Conservation (phyloP, 2,797 vertebrate genomes). For the Brotula barbata region DNA sequence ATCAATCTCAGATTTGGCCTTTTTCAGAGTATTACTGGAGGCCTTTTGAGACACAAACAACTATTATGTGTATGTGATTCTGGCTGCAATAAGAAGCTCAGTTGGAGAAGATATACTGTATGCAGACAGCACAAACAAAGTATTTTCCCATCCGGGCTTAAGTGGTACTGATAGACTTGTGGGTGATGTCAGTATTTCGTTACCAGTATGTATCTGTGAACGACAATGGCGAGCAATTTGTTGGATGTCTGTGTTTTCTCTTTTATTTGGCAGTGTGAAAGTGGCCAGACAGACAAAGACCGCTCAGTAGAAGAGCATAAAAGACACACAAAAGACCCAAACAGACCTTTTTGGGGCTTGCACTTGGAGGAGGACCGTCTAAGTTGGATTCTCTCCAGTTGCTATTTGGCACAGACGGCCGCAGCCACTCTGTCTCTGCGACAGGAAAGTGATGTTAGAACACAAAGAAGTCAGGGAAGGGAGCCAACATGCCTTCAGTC, state of each 20-base stretch:
- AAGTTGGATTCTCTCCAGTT: constrained; percentile 89
- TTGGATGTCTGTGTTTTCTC: not conserved
- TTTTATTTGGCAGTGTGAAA: not conserved
- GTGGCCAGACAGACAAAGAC: not conserved
- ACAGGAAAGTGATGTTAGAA: constrained; percentile 21
- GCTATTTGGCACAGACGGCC: constrained; percentile 75
- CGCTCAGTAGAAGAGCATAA: too few relatives aligned
- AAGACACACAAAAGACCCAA: not conserved
- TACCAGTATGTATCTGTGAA: constrained; percentile 3
- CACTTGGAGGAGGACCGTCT: constrained; percentile 73
- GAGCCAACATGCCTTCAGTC: not conserved
- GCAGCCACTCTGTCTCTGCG: constrained; percentile 78
- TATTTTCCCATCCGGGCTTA: too few relatives aligned
- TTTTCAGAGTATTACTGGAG: too few relatives aligned
- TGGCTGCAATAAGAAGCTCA: too few relatives aligned
- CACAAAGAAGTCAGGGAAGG: not conserved
- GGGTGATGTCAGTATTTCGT: too few relatives aligned
- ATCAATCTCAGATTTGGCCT: too few relatives aligned
- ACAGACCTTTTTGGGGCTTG: constrained; percentile 68
- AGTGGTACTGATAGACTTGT: too few relatives aligned
- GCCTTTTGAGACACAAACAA: too few relatives aligned
- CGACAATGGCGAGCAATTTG: not conserved
- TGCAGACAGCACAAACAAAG: too few relatives aligned
- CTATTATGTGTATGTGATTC: too few relatives aligned
- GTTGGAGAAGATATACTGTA: too few relatives aligned